phyloP scores from a whole-genome alignment of 2,797 vertebrate genomes.

The Alauda arvensis region DNA sequence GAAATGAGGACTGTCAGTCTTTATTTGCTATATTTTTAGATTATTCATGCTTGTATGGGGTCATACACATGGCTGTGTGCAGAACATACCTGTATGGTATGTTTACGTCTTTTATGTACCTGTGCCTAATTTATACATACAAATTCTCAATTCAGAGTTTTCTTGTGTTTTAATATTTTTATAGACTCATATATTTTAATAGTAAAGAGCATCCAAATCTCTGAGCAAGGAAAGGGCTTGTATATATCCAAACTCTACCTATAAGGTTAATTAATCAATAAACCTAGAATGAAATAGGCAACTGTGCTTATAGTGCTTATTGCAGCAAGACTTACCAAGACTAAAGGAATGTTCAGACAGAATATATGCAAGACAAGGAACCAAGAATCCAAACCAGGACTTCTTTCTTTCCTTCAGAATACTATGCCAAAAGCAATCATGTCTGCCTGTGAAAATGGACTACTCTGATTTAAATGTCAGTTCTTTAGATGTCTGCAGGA shows the following conservation, averaged over 20 bases:
- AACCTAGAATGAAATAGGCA: background rate
- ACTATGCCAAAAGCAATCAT: background rate
- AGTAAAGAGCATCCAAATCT: background rate
- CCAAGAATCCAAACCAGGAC: background rate
- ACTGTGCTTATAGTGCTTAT: background rate
- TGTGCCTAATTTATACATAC: background rate
- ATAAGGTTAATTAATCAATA: slow-evolving; percentile 20
- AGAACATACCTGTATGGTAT: background rate
- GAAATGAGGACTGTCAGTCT: background rate
- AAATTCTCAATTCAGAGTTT: slow-evolving; percentile 2
- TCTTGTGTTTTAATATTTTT: background rate
- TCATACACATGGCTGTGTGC: background rate
- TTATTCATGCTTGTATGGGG: background rate
- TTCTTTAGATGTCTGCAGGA: background rate
- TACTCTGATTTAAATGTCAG: background rate
- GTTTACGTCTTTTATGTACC: background rate
- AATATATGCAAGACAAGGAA: background rate
- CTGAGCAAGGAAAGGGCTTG: background rate
- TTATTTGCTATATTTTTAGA: background rate
- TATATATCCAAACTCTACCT: slow-evolving; percentile 17
- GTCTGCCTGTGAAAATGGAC: background rate
- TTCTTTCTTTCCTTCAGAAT: background rate
- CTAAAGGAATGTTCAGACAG: background rate
- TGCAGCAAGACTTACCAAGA: background rate
- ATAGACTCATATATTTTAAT: background rate